A percentile compares a stretch with the other conserved stretches of the same genome.
Conservation (phyloP, 37 sponge, comb jelly and placozoan genomes). For the Chondrilla cf. caribensis region DNA sequence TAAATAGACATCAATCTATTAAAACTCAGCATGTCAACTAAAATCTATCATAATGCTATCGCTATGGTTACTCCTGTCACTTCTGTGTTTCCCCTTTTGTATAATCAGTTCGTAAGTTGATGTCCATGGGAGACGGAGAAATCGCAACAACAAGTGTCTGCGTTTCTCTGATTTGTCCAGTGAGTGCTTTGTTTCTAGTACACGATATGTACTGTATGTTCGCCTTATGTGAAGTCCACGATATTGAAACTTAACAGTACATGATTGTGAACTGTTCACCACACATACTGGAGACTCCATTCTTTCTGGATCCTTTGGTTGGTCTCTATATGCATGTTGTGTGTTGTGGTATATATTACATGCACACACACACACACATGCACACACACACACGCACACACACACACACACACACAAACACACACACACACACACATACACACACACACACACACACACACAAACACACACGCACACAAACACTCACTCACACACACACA, state of each 20-base stretch:
- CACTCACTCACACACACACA: not conserved
- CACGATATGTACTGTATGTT: not conserved
- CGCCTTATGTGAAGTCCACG: not conserved
- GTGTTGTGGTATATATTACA: not conserved
- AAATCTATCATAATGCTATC: no score
- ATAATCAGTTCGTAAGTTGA: no score
- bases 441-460: no score
- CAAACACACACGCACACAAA: no score
- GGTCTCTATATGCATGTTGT: not conserved
- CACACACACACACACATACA: no score
- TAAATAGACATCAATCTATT: no score
- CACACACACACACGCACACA: slow-evolving; percentile 5
- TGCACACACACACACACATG: slow-evolving; percentile 11
- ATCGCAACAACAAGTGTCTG: slow-evolving; percentile 78
- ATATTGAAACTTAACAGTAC: not conserved
- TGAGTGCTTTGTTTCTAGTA: slow-evolving; percentile 29
- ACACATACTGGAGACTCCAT: not conserved
- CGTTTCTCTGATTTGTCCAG: slow-evolving; percentile 91
- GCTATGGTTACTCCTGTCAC: no score
- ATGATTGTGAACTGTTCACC: no score
- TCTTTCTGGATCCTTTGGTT: not conserved
- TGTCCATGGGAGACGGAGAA: slow-evolving; percentile 32
- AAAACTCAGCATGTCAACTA: no score
- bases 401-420: not conserved
- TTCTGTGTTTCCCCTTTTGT: no score